Evolutionary conservation across 2,113 vertebrate genomes (phyloP).

Genomic region (Lates calcarifer): DNA sequence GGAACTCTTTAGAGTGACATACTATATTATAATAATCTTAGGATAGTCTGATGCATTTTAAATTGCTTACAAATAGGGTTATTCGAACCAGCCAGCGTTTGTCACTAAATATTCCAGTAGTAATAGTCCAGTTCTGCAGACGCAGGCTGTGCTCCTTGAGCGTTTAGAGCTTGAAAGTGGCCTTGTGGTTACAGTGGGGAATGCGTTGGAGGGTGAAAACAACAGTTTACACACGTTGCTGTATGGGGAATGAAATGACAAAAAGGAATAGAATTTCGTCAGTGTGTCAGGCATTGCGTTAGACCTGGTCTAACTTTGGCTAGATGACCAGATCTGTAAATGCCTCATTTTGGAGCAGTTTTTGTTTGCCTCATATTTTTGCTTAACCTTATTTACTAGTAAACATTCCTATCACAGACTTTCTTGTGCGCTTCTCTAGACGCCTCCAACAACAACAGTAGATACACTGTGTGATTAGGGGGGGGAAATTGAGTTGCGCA

Average conservation of each 20-base stretch:
- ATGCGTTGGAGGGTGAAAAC: neutral
- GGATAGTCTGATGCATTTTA: neutral
- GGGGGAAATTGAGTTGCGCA: constrained; percentile 16
- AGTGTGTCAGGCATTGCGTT: neutral
- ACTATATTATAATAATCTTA: neutral
- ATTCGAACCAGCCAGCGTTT: neutral
- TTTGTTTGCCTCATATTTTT: neutral
- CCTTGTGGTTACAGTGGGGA: neutral
- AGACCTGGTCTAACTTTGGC: neutral
- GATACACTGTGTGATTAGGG: neutral
- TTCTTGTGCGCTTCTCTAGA: constrained; percentile 30
- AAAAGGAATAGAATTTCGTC: neutral
- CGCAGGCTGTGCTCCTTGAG: neutral
- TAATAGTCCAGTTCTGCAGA: constrained; percentile 2
- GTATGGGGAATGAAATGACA: neutral
- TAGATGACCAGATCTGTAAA: neutral
- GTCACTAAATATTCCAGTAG: neutral
- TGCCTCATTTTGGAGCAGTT: neutral
- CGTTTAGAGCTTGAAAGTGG: neutral
- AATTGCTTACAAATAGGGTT: neutral
- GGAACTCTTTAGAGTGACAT: neutral
- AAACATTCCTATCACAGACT: constrained; percentile 14
- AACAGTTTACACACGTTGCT: constrained; percentile 7
- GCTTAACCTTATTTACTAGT: no score
- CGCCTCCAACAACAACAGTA: constrained; percentile 13